A percentile compares a stretch with the other conserved stretches of the same genome.
Evolutionary conservation across 2,888 invertebrate species (phyloP).

Genomic region (Beris chalybata): DNA sequence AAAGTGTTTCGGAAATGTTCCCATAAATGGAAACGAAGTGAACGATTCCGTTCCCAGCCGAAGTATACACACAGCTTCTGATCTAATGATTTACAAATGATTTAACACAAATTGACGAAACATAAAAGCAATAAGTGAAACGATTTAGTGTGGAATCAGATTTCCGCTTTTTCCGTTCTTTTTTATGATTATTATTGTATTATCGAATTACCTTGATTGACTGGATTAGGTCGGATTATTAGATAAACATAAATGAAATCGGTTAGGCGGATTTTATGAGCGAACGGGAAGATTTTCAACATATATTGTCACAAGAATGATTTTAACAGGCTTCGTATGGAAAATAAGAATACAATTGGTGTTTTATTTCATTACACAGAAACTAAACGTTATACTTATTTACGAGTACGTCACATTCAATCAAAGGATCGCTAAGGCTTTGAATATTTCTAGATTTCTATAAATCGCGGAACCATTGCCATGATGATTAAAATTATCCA

Average conservation of each 20-base stretch:
- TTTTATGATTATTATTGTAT: slow-evolving; percentile 26
- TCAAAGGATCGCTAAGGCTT: too few relatives aligned
- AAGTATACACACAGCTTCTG: slow-evolving; percentile 20
- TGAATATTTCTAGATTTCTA: too few relatives aligned
- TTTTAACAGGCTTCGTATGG: too few relatives aligned
- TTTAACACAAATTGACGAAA: slow-evolving; percentile 40
- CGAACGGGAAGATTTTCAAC: too few relatives aligned
- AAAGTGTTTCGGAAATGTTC: slow-evolving; percentile 33
- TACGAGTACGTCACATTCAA: too few relatives aligned
- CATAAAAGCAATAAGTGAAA: slow-evolving; percentile 33
- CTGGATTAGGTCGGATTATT: slow-evolving; percentile 25
- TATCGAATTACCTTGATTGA: slow-evolving; percentile 38
- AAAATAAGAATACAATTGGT: too few relatives aligned
- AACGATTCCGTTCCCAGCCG: neutral
- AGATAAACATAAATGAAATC: slow-evolving; percentile 20
- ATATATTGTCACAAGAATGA: too few relatives aligned
- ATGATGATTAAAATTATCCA: too few relatives aligned
- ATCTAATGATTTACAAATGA: slow-evolving; percentile 40
- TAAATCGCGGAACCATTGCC: too few relatives aligned
- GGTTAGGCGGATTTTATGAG: neutral
- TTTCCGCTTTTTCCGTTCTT: slow-evolving; percentile 14
- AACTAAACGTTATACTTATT: too few relatives aligned
- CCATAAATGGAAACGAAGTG: slow-evolving; percentile 32
- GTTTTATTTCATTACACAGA: too few relatives aligned
- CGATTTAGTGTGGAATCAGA: slow-evolving; percentile 23